Base-by-base conservation (phyloP, 2,797 vertebrate species). In the Acanthiza pusilla region DNA sequence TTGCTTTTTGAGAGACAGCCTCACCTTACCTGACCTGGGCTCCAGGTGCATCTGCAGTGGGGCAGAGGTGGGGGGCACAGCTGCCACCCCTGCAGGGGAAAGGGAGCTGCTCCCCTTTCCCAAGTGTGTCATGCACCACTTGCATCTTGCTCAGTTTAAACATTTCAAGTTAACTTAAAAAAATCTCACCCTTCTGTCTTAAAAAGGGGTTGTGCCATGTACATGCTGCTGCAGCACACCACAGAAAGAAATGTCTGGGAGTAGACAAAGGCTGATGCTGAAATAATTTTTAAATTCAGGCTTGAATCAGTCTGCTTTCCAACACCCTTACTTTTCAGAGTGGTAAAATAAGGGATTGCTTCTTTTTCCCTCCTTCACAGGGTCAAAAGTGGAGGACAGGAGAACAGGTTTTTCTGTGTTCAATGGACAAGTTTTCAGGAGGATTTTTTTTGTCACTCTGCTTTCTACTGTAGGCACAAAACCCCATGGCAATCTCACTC, bases 401-500 rank as follows among this genome's bases (percentile, higher is more conserved):
- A 32, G 12, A 61, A 40, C 21, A 10, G 13, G 4, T 32, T 78
- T 74, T 67, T 8, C 27, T n/a, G 11, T 10, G 50, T 13, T 50
- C 26, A 21, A 8, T 0, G 2, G n/a, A 13, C 27, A 48, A 71
- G 51, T 75, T 67, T 40, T 50, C 34, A n/a, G 25, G 9, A 34
- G 16, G 18, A 8, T 55, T 65, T 83, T 83, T 68, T 84, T 30
- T 13, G 15, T n/a, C 16, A 34, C 16, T 20, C 25, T 45, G 47
- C 51, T 62, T 70, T 65, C 14, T 30, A 61, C 18, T 2, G 1
- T 2, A 13, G 9, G 40, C 29, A 15, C 3, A 8, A 66, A 82
- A 55, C 5, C 22, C 3, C 5, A 5, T 0, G 7, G 50, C 42
- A 43, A 32, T 21, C 20, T 45, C n/a, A 0, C 10, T 54, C 22